Evolutionary conservation across 2,888 invertebrate species (phyloP).

Genomic region (Ormyrus rosae): DNA sequence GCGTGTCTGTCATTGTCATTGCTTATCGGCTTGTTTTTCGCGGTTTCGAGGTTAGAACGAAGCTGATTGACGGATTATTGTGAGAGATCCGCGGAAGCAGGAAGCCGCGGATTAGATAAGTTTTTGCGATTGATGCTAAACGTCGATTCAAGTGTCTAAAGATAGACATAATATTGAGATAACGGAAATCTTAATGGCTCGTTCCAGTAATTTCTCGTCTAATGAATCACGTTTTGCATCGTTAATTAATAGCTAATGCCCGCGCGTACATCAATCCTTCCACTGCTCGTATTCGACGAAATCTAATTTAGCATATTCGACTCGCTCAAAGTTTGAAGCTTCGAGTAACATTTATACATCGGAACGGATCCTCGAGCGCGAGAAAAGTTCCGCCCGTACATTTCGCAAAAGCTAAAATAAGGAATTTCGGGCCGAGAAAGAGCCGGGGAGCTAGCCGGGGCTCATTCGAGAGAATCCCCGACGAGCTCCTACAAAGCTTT

Average conservation of each 20-base stretch:
- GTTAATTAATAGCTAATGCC: slow-evolving; percentile 45
- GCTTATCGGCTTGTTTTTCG: slow-evolving; percentile 12
- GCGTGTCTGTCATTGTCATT: neutral
- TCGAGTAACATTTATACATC: no score
- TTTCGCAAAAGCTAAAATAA: slow-evolving; percentile 13
- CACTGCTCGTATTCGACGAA: no score
- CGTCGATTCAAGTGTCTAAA: slow-evolving; percentile 15
- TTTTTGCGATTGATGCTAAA: slow-evolving; percentile 6
- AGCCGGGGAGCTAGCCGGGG: neutral
- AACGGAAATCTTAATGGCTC: slow-evolving; percentile 44
- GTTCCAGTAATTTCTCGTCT: slow-evolving; percentile 50
- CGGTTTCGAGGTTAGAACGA: neutral
- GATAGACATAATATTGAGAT: slow-evolving; percentile 46
- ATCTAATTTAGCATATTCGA: no score
- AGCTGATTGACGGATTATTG: slow-evolving; percentile 3
- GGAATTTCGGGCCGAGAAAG: neutral
- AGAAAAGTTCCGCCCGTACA: neutral
- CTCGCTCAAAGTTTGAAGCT: no score
- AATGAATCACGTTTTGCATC: slow-evolving; percentile 47
- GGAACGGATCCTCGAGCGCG: no score
- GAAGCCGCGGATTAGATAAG: slow-evolving; percentile 7
- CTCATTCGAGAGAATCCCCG: neutral
- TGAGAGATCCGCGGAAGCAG: slow-evolving; percentile 22
- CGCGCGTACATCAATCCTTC: no score
- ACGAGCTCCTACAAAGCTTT: slow-evolving; percentile 10